Evolutionary conservation across 2,113 vertebrate species (phyloP), one percentile per base, ranked within the genome.

Genomic region (Empidonax traillii): DNA sequence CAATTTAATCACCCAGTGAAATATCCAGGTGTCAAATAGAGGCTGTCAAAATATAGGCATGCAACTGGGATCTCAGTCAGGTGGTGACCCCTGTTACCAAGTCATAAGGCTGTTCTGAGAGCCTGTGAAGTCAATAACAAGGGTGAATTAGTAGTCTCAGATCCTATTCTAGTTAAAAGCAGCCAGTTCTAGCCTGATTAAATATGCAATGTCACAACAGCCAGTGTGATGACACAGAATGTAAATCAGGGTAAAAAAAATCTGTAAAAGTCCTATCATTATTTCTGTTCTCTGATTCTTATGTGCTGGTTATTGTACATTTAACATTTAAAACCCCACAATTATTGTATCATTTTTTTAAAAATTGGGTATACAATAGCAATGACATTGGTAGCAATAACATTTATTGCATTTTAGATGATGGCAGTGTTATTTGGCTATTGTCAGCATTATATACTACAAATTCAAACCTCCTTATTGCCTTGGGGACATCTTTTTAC

Each of bases 141-240:
- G 72, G 72, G 65, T 93, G 89, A 96, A 95, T 94, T 90, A 95
- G 76, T 84, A 90, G 86, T 62, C 86, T 96, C 59, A 93, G 86
- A 81, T 94, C 72, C 68, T 56, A 49, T 74, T 90, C 75, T 51
- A 74, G 68, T 90, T 86, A 92, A 93, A 94, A 93, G 76, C 8
- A 12, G 23, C 25, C 67, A 59, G 83, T 92, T 88, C 85, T 77
- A 96, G 59, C 72, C 85, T 95, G 83, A 95, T 96, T 95, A 93
- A 82, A 77, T 71, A 97, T 95, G 92, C 94, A 80, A 95, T 84
- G 94, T 90, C 94, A 94, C 94, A 94, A 93, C 92, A 96, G 68
- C 39, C 83, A 88, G 63, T 77, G 80, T 46, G 72, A 92, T 94
- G 92, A 94, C 73, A 96, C 47, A 89, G 92, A 96, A 93, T 95